Conservation (phyloP, 2,113 vertebrate genomes). For the Ceuthmochares aereus region DNA sequence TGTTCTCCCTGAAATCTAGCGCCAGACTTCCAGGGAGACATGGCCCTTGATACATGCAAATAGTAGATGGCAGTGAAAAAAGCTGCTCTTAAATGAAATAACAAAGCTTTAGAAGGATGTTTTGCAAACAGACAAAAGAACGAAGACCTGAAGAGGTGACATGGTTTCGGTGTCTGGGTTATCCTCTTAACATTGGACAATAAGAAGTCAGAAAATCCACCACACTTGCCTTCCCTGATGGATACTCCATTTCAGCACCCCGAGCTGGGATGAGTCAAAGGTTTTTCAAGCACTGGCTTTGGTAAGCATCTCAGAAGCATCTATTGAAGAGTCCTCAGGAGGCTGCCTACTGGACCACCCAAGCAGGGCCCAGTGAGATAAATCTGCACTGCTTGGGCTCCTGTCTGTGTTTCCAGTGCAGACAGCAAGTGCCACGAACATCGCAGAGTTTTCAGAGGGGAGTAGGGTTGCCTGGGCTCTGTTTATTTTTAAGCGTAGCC, state of each 20-base stretch:
- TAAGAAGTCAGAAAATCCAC: background rate
- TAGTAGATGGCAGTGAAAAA: background rate
- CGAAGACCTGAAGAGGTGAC: background rate
- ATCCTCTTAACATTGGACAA: background rate
- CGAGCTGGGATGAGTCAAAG: accelerated
- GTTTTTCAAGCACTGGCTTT: background rate
- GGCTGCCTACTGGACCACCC: background rate
- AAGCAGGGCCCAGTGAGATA: background rate
- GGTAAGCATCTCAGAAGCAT: background rate
- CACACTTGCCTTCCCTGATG: background rate
- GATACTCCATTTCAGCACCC: background rate
- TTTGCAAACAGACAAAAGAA: slow-evolving; percentile 35
- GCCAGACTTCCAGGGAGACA: background rate
- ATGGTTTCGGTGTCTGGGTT: background rate
- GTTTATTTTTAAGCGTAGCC: slow-evolving; percentile 21
- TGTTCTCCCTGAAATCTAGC: background rate
- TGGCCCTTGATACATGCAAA: background rate
- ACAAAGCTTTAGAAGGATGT: background rate
- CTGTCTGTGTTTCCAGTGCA: background rate
- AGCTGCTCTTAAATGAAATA: background rate
- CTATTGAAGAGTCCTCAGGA: background rate
- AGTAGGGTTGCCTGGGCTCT: background rate
- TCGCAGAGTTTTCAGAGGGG: accelerated
- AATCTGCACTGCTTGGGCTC: background rate
- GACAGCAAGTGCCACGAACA: background rate